Conservation (phyloP, 2,888 invertebrate genomes). For the Cephus pulcher region DNA sequence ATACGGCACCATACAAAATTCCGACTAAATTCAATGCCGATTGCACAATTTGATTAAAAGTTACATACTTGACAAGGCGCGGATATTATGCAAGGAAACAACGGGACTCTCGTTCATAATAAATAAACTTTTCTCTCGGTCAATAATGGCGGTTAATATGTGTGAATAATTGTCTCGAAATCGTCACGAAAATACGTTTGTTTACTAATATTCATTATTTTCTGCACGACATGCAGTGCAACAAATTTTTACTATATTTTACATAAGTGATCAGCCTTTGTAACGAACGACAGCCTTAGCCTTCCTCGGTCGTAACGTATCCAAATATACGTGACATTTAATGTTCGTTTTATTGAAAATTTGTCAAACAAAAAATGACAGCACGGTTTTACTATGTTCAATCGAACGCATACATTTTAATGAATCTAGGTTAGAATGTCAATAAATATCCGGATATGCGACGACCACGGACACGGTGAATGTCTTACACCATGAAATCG, state of each 20-base stretch:
- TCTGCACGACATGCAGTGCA: background rate
- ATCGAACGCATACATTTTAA: background rate
- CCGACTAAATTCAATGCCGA: background rate
- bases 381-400: background rate
- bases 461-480: background rate
- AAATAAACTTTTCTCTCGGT: background rate
- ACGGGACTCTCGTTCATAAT: background rate
- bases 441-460: background rate
- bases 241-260: background rate
- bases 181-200: slow-evolving; percentile 8
- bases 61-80: background rate
- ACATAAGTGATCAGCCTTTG: background rate
- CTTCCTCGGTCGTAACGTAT: background rate
- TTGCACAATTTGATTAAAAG: background rate
- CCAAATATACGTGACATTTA: background rate
- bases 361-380: background rate
- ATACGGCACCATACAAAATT: background rate
- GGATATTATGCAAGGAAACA: background rate
- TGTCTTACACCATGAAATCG: background rate
- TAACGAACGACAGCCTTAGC: background rate
- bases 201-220: background rate
- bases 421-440: background rate
- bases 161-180: background rate
- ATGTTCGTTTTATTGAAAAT: background rate
- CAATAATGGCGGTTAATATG: background rate